Conservation (phyloP, 1,140 invertebrate genomes). For the Cardiocondyla obscurior region DNA sequence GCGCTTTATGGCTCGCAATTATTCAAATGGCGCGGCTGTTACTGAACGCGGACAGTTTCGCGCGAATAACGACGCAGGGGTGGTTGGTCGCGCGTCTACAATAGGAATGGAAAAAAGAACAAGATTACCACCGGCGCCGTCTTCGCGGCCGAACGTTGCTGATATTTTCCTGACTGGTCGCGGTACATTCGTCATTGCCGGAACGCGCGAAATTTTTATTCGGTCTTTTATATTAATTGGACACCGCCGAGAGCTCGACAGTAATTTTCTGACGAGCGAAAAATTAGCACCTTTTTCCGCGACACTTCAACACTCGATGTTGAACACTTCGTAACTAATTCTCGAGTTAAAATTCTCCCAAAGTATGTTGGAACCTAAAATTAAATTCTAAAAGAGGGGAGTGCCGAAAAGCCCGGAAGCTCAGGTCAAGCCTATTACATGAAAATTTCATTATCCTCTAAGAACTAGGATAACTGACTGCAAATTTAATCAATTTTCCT, state of each 20-base stretch:
- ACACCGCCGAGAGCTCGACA: background rate
- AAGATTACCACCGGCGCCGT: background rate
- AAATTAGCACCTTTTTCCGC: background rate
- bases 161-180: background rate
- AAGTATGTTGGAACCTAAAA: background rate
- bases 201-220: background rate
- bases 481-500: slow-evolving; percentile 29
- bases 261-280: background rate
- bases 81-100: background rate
- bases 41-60: slow-evolving; percentile 41
- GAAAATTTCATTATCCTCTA: background rate
- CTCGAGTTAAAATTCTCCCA: background rate
- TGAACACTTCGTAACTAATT: background rate
- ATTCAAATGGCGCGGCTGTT: slow-evolving; percentile 60
- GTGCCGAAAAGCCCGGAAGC: background rate
- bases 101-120: background rate
- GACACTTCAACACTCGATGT: background rate
- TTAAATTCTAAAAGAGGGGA: slow-evolving; percentile 2
- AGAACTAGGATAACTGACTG: slow-evolving; percentile 13
- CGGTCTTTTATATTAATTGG: background rate
- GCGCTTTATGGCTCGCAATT: slow-evolving; percentile 59
- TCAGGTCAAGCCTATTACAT: background rate
- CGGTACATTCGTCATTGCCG: background rate
- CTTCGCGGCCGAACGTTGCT: background rate
- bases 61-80: background rate